Evolutionary conservation across 2,888 invertebrate species (phyloP), one percentile per base, ranked within the genome.

Genomic region (Drymonia ruficornis): DNA sequence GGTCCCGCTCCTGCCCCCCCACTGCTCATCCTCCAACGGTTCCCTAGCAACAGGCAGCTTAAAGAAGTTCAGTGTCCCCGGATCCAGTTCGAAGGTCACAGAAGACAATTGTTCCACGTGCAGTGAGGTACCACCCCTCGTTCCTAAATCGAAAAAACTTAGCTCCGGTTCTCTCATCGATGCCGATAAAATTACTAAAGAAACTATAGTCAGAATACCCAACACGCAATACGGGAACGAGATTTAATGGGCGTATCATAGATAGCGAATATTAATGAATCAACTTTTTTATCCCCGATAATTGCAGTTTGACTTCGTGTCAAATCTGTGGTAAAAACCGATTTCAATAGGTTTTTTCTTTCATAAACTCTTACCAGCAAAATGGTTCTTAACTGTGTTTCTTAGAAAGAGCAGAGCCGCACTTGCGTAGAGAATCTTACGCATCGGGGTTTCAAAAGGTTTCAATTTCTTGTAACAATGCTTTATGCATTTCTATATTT

Each of bases 151-250:
- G 1, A 91, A 92, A 56, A 93, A 93, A 73, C 88, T 85, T 48
- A 92, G 92, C 61, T 87, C 91, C 1, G 90, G 87, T 11, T 93
- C 93, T 0, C 85, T 93, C 11, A 84, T 91, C 46, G 93, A 93
- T 42, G 77, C 84, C 0, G 91, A 91, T 18, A 88, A 83, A 72
- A 58, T 83, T 38, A 86, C 88, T n/a, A 86, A 75, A 59, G 93
- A 93, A 15, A 92, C 92, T 0, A 80, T 93, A 9, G 86, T 92
- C 49, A 83, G 92, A 68, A 89, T 93, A 86, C 89, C 87, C 1
- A 87, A 87, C 65, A 76, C 84, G 28, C 86, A 87, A 51, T 84
- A 75, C 50, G 89, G 90, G 48, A 91, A 92, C 61, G 92, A 92
- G 63, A 86, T 87, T 61, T 87, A 83, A 62, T 29, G 13, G 36